A percentile compares a stretch with the other conserved stretches of the same genome.
Evolutionary conservation across 1,140 invertebrate genomes (phyloP).

Genomic region (Physella acuta): DNA sequence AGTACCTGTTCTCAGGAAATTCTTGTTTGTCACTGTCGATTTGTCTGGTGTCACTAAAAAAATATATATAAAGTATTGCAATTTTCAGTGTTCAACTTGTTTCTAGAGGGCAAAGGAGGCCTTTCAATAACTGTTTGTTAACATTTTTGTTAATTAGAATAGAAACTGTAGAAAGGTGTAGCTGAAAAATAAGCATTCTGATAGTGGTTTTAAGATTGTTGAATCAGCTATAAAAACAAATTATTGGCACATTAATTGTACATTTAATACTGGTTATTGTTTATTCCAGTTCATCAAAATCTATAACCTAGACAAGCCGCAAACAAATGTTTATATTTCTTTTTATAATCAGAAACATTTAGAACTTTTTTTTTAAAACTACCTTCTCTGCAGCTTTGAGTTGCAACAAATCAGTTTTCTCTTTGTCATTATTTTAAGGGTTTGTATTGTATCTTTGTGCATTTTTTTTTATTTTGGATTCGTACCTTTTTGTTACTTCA

Average conservation of each 20-base stretch:
- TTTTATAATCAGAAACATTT: background rate
- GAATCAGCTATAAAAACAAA: too few species aligned
- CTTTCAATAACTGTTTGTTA: too few species aligned
- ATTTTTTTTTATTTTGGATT: constrained; percentile 23
- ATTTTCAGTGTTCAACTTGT: too few species aligned
- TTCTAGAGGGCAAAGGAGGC: too few species aligned
- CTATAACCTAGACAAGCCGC: background rate
- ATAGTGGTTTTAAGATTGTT: too few species aligned
- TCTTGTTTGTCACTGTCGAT: constrained; percentile 1
- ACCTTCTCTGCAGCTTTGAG: background rate
- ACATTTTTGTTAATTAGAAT: background rate
- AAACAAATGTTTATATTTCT: background rate
- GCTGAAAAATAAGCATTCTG: background rate
- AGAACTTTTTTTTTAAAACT: background rate
- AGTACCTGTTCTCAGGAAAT: background rate
- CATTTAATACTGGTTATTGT: too few species aligned
- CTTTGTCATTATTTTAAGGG: constrained; percentile 14
- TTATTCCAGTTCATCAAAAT: too few species aligned
- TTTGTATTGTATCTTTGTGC: constrained; percentile 28
- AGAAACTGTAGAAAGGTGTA: background rate
- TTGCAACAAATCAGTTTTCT: constrained; percentile 3
- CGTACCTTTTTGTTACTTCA: constrained; percentile 22
- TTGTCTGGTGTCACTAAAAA: background rate
- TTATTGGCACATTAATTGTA: too few species aligned
- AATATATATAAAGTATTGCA: too few species aligned